Evolutionary conservation across 2,797 vertebrate species (phyloP).

Genomic region (Hippoglossus hippoglossus): DNA sequence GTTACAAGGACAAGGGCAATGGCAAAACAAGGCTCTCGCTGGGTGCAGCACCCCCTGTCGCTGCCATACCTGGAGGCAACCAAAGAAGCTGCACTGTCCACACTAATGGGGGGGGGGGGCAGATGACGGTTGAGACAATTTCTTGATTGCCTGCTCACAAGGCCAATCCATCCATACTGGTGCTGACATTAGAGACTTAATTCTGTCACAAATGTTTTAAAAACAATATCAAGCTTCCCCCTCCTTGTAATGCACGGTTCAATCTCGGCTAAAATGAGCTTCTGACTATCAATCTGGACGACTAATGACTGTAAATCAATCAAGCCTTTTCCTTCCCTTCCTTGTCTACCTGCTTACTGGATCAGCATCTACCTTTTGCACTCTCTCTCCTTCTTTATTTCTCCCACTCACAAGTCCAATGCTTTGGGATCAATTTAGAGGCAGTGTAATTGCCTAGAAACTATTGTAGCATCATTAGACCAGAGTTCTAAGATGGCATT

Average conservation of each 20-base stretch:
- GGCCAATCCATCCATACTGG: constrained; percentile 12
- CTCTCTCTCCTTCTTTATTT: constrained; percentile 42
- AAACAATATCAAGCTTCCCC: background rate
- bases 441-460: constrained; percentile 85
- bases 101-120: constrained; percentile 46
- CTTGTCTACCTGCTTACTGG: constrained; percentile 49
- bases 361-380: constrained; percentile 53
- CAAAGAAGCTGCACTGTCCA: constrained; percentile 39
- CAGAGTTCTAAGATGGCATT: constrained; percentile 84
- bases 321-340: constrained; percentile 31
- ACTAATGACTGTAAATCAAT: constrained; percentile 60
- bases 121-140: constrained; percentile 23
- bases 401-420: constrained; percentile 67
- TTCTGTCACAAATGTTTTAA: constrained; percentile 1
- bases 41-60: constrained; percentile 52
- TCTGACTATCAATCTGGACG: constrained; percentile 24
- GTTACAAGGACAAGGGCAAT: constrained; percentile 43
- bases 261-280: constrained; percentile 16
- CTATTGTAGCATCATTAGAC: constrained; percentile 87
- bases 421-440: constrained; percentile 85
- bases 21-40: constrained; percentile 63
- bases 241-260: background rate
- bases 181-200: constrained; percentile 23
- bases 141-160: constrained; percentile 30
- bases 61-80: constrained; percentile 64